These are phyloP conservation scores for Agrochola litura DNA, from an alignment of 2,888 invertebrate species.

Conservation along the genomic window DNA sequence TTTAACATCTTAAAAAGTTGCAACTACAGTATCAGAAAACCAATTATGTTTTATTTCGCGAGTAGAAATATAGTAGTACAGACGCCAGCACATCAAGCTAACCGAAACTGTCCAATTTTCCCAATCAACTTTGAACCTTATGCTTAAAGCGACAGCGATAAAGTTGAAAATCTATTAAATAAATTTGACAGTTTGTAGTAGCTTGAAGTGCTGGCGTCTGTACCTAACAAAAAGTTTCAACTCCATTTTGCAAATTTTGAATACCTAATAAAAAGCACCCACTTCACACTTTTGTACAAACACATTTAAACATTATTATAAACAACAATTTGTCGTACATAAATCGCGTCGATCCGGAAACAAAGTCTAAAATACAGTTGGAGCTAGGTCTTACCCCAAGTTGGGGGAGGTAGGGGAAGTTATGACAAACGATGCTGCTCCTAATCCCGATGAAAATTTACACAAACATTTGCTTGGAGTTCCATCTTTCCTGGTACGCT, in stretches of 20 bases:
- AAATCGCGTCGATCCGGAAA: slow-evolving; percentile 50
- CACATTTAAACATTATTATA: slow-evolving; percentile 12
- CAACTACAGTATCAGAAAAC: neutral
- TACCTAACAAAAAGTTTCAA: neutral
- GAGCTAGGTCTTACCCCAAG: slow-evolving; percentile 61
- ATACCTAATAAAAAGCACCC: neutral
- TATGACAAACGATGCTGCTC: slow-evolving; percentile 63
- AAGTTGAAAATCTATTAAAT: no score
- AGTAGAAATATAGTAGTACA: no score
- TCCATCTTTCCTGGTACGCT: slow-evolving; percentile 43
- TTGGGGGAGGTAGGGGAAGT: slow-evolving; percentile 53
- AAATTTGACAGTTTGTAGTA: no score
- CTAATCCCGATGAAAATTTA: slow-evolving; percentile 66
- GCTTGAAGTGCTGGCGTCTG: no score
- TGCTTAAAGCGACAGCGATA: no score
- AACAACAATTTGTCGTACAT: slow-evolving; percentile 60
- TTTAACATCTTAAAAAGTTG: no score
- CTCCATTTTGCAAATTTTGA: neutral
- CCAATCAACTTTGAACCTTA: no score
- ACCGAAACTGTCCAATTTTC: no score
- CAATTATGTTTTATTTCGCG: no score
- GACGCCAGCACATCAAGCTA: no score
- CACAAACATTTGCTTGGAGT: slow-evolving; percentile 56
- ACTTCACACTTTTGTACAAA: neutral
- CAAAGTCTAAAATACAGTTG: slow-evolving; percentile 56